Evolutionary conservation across 2,113 vertebrate species (phyloP).

Genomic region (Thunnus maccoyii): DNA sequence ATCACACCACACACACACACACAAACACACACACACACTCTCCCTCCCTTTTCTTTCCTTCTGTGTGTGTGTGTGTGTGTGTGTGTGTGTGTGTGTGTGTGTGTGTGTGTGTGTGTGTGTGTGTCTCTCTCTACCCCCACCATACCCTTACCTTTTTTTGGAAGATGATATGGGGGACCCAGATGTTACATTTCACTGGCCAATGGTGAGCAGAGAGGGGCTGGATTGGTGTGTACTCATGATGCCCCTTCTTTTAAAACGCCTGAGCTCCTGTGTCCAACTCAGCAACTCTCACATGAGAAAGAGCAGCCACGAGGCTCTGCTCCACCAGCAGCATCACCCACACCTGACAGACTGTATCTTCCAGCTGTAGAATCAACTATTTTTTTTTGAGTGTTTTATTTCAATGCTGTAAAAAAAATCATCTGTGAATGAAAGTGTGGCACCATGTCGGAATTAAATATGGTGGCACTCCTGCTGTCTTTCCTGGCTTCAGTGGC

Average conservation of each 20-base stretch:
- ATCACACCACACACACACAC: no score
- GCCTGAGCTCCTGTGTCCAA: slow-evolving; percentile 71
- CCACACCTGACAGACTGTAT: slow-evolving; percentile 65
- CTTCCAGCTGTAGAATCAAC: slow-evolving; percentile 18
- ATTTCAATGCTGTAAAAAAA: slow-evolving; percentile 21
- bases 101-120: background rate
- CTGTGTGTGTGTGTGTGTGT: background rate
- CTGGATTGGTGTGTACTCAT: slow-evolving; percentile 78
- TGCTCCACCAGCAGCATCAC: slow-evolving; percentile 53
- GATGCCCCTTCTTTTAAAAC: slow-evolving; percentile 84
- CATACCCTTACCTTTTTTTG: slow-evolving; percentile 72
- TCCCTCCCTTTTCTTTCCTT: background rate
- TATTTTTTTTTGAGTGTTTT: background rate
- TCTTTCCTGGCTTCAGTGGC: slow-evolving; percentile 68
- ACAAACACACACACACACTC: slow-evolving; percentile 17
- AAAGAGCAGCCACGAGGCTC: slow-evolving; percentile 50
- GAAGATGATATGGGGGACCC: slow-evolving; percentile 77
- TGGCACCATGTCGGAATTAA: slow-evolving; percentile 82
- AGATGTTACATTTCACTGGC: slow-evolving; percentile 80
- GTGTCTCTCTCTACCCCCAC: slow-evolving; percentile 34
- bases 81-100: slow-evolving; percentile 3
- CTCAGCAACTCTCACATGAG: slow-evolving; percentile 74
- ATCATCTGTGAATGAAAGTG: slow-evolving; percentile 14
- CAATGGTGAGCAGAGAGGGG: slow-evolving; percentile 86
- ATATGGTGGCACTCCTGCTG: slow-evolving; percentile 72